phyloP scores from a whole-genome alignment of 2,888 invertebrate species.

The Alentia gelatinosa region DNA sequence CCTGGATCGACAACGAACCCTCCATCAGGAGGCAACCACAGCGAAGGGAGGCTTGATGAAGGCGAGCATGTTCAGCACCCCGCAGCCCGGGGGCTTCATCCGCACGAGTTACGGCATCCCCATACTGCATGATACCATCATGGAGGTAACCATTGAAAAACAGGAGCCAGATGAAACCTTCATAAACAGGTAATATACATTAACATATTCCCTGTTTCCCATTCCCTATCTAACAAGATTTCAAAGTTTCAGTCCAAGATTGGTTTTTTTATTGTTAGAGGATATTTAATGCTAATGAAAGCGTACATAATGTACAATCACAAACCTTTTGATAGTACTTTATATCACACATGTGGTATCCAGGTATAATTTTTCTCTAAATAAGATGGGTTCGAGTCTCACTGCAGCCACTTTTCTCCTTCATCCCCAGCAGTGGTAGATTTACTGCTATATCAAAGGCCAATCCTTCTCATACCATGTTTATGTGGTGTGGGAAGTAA shows the following conservation, averaged over 20 bases:
- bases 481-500: too few relatives aligned
- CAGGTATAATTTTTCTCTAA: too few relatives aligned
- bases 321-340: too few relatives aligned
- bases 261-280: not conserved
- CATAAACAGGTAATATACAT: slow-evolving; percentile 74
- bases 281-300: too few relatives aligned
- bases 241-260: not conserved
- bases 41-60: slow-evolving; percentile 82
- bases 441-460: too few relatives aligned
- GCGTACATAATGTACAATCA: not conserved
- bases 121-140: slow-evolving; percentile 92
- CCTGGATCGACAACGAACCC: slow-evolving; percentile 82
- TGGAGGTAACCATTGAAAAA: slow-evolving; percentile 87
- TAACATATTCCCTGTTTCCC: too few relatives aligned
- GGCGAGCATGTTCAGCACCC: slow-evolving; percentile 58
- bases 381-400: too few relatives aligned
- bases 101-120: slow-evolving; percentile 85
- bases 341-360: too few relatives aligned
- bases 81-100: slow-evolving; percentile 60
- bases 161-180: slow-evolving; percentile 66
- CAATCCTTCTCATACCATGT: too few relatives aligned
- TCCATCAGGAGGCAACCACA: slow-evolving; percentile 83
- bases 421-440: too few relatives aligned
- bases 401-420: too few relatives aligned
- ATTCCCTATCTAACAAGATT: slow-evolving; percentile 6